These are phyloP conservation scores for Rhabdornis inornatus DNA, from an alignment of 2,113 vertebrate genomes.

Conservation along the genomic window DNA sequence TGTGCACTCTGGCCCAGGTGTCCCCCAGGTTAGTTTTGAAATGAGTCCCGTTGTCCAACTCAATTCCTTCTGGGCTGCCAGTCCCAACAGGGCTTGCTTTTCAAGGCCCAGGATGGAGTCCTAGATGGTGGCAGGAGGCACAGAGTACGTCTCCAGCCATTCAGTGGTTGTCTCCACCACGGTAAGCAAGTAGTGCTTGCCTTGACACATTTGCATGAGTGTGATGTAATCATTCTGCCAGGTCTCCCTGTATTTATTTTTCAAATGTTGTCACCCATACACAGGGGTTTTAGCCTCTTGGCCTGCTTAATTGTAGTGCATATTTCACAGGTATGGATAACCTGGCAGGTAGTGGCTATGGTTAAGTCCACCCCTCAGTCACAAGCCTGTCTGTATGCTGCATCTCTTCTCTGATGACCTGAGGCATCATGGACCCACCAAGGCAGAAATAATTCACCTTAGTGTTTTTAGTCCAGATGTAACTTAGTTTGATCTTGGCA, in stretches of 20 bases:
- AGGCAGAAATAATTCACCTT: background rate
- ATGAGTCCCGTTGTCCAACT: rapidly evolving
- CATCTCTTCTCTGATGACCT: background rate
- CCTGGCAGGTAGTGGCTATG: background rate
- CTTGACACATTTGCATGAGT: background rate
- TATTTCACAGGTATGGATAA: background rate
- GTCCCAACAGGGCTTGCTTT: background rate
- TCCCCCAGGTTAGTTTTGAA: background rate
- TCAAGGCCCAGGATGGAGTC: background rate
- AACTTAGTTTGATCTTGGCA: background rate
- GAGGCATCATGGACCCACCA: background rate
- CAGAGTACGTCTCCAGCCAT: background rate
- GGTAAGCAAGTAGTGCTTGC: background rate
- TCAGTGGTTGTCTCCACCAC: background rate
- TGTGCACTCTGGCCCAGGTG: no score
- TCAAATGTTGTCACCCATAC: rapidly evolving
- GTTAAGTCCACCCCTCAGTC: background rate
- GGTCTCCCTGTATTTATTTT: background rate
- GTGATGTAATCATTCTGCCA: background rate
- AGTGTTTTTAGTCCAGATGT: background rate
- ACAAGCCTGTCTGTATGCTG: background rate
- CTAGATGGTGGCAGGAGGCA: background rate
- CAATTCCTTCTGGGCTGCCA: background rate
- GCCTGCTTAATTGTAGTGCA: background rate
- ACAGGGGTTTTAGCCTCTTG: background rate